Evolutionary conservation across 2,888 invertebrate genomes (phyloP), one percentile per base, ranked within the genome.

Genomic region (Eudasyphora cyanicolor): DNA sequence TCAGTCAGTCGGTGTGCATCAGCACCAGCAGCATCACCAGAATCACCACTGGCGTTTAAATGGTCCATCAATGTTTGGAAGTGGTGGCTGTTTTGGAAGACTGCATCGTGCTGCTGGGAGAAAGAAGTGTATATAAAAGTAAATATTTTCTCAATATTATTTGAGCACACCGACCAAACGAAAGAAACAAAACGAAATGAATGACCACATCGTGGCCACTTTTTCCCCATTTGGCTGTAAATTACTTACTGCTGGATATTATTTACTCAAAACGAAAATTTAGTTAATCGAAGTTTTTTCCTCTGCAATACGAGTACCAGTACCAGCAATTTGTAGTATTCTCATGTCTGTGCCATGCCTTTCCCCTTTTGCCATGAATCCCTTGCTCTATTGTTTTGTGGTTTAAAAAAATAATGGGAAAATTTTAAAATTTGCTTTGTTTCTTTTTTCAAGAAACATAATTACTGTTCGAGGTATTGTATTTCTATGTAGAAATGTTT

Each of bases 281-380:
- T 35, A 64, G 64, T 64, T 64, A 64, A 64, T 64, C 64, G 64
- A 17, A 19, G 12, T 64, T 35, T 35, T 35, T 38, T 17, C 38
- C 12, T 12, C 21, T 8, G 24, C 54, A 24, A 64, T 35, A 64
- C 64, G 21, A 19, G 19, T n/a, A n/a, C n/a, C n/a, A n/a, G n/a
- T n/a, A 38, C 38, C 21, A 35, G 35, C 38, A 64, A 32, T 64
- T 64, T 64, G 64, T 64, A 64, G 19, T 35, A 35, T 35, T 17
- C 38, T 64, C 64, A 17, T 29, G 62, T 32, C 17, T 64, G 32
- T 32, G 19, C 27, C 12, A 21, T 29, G 7, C 27, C 27, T 29
- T 27, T 12, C n/a, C 29, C 14, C 21, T 57, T 19, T n/a, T n/a
- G n/a, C 54, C 12, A 17, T 49, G 54, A 8, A 4, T 8, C 7